Percentiles rank a stretch among this genome's conserved stretches.
These are phyloP conservation scores for Tympanuchus pallidicinctus DNA, from an alignment of 2,113 vertebrate species.

Conservation along the genomic window DNA sequence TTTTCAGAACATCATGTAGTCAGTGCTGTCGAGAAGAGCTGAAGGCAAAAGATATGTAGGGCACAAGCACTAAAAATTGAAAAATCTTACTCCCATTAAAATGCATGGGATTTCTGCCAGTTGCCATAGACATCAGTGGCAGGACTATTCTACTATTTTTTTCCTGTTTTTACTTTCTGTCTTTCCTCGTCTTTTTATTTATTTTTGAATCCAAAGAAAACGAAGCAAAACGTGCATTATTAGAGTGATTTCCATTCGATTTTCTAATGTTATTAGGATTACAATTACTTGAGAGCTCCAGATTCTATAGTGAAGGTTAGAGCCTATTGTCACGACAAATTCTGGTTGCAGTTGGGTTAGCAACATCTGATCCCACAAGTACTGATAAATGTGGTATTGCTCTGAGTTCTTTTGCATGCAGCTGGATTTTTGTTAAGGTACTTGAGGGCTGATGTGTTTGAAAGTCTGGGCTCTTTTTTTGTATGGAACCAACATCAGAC, in stretches of 20 bases:
- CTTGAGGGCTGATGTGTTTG: background rate
- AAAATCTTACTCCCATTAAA: constrained; percentile 58
- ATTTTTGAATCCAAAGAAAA: background rate
- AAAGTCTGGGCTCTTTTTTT: background rate
- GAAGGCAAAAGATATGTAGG: constrained; percentile 61
- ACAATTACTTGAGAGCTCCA: background rate
- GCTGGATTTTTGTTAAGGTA: background rate
- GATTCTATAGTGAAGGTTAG: background rate
- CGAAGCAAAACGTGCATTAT: background rate
- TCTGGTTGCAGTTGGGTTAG: background rate
- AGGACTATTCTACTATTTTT: constrained; percentile 44
- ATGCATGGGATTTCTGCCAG: constrained; percentile 64
- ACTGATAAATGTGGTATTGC: background rate
- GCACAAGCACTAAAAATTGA: constrained; percentile 66
- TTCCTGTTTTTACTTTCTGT: constrained; percentile 32
- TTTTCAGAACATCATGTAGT: constrained; percentile 46
- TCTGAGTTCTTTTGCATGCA: background rate
- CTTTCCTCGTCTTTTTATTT: constrained; percentile 26
- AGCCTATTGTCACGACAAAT: background rate
- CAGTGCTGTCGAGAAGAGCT: constrained; percentile 41
- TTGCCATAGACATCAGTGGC: constrained; percentile 65
- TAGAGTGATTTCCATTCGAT: background rate
- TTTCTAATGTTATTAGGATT: background rate
- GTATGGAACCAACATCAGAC: background rate
- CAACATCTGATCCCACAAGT: background rate